phyloP scores from a whole-genome alignment of 1,140 invertebrate species.

The Lordiphosa stackelbergi region DNA sequence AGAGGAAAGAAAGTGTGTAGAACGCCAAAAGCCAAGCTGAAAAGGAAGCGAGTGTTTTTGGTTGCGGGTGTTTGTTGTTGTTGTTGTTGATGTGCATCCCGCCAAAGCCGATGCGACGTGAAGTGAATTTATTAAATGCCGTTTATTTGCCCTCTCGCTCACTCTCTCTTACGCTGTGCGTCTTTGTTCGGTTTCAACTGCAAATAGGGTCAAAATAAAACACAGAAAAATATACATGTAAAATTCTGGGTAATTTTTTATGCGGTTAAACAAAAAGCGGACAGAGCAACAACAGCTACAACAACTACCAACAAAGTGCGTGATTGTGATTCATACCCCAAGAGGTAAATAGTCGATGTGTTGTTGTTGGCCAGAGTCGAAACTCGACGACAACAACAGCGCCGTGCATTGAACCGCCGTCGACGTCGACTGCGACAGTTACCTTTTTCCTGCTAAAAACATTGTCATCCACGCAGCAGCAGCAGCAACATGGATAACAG shows the following conservation, averaged over 20 bases:
- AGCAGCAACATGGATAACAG: constrained; percentile 44
- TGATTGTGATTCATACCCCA: constrained; percentile 69
- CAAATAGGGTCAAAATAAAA: constrained; percentile 72
- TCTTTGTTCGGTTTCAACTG: constrained; percentile 34
- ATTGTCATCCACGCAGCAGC: constrained; percentile 8
- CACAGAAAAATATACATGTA: constrained; percentile 42
- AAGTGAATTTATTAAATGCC: constrained; percentile 65
- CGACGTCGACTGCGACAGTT: constrained; percentile 26
- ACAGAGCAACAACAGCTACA: too few relatives aligned
- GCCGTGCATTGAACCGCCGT: constrained; percentile 61
- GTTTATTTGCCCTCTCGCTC: constrained; percentile 14
- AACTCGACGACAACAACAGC: constrained; percentile 15
- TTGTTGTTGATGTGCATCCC: neutral
- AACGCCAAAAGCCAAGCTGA: constrained; percentile 16
- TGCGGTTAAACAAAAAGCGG: constrained; percentile 5
- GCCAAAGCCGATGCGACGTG: constrained; percentile 41
- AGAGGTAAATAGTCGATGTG: constrained; percentile 21
- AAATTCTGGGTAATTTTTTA: constrained; percentile 54
- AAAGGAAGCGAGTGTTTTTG: neutral
- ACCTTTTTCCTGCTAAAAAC: constrained; percentile 44
- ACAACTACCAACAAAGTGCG: constrained; percentile 35
- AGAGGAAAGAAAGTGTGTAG: constrained; percentile 31
- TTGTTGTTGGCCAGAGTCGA: constrained; percentile 17
- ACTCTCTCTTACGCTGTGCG: constrained; percentile 2
- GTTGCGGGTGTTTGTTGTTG: constrained; percentile 2